Evolutionary conservation across 2,797 vertebrate genomes (phyloP).

Genomic region (Columba guinea): DNA sequence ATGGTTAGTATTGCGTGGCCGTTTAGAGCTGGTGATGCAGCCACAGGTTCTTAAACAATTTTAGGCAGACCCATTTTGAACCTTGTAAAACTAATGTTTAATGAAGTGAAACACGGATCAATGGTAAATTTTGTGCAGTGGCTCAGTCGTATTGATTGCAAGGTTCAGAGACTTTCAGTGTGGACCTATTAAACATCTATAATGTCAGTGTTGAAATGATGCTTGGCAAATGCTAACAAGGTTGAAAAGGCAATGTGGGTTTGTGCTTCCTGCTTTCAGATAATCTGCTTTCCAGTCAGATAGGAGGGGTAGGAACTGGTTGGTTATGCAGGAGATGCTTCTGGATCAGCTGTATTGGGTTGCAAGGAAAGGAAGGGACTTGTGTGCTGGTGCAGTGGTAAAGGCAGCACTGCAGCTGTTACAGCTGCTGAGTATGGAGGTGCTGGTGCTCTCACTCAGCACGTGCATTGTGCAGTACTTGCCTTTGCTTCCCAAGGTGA

Average conservation of each 20-base stretch:
- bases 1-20: background rate
- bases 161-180: background rate
- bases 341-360: background rate
- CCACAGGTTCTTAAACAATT: conserved; percentile 14
- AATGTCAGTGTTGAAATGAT: background rate
- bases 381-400: background rate
- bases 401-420: background rate
- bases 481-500: background rate
- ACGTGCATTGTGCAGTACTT: fast-evolving
- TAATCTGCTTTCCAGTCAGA: background rate
- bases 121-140: conserved; percentile 1
- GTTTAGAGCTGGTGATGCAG: background rate
- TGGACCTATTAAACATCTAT: background rate
- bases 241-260: background rate
- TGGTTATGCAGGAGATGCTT: background rate
- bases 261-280: background rate
- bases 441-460: fast-evolving
- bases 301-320: background rate
- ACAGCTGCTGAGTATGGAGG: background rate
- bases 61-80: background rate
- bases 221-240: background rate
- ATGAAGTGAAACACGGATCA: background rate
- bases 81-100: conserved; percentile 27
- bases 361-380: background rate
- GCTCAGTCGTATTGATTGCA: background rate